Evolutionary conservation across 2,113 vertebrate genomes (phyloP), one percentile per base, ranked within the genome.

Genomic region (Sphyrna mokarran): DNA sequence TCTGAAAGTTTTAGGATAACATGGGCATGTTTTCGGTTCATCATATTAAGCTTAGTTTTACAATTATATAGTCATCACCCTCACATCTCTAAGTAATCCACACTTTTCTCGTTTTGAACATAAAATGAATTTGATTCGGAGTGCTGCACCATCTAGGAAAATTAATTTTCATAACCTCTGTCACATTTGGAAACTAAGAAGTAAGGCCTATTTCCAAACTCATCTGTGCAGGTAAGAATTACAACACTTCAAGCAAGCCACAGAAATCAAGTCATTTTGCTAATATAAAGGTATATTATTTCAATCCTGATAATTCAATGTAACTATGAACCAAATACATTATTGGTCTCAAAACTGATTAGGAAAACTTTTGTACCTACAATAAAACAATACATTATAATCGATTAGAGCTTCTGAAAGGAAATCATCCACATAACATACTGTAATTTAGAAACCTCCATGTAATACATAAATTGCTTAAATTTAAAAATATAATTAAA

Each of bases 221-320:
- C 93, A 94, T 94, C 37, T 70, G 68, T 48, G 93, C 68, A 70
- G 93, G 40, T 95, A 95, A 72, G 94, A 95, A 95, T 95, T 72
- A 95, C 94, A 76, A 95, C 11, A 95, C 37, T 48, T 95, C 94
- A 95, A 48, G 94, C 22, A 95, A 72, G 68, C 94, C 69, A 95
- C 40, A 90, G 87, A 63, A 61, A 33, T 90, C 86, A 89, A 61
- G 23, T 89, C 23, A 95, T 95, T 95, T 95, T 95, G 11, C 70
- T 95, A 72, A 95, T 72, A 95, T 95, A 72, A 1, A 48, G n/a
- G 68, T 95, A 95, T 66, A 94, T 14, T 29, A 43, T 29, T 72
- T 72, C 68, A 95, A 72, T 95, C 94, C 94, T 72, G 37, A 76
- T 40, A 72, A 91, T 95, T 54, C 54, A 29, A 76, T 69, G 43